Conservation (phyloP, 2,113 vertebrate genomes). For the Engraulis encrasicolus region DNA sequence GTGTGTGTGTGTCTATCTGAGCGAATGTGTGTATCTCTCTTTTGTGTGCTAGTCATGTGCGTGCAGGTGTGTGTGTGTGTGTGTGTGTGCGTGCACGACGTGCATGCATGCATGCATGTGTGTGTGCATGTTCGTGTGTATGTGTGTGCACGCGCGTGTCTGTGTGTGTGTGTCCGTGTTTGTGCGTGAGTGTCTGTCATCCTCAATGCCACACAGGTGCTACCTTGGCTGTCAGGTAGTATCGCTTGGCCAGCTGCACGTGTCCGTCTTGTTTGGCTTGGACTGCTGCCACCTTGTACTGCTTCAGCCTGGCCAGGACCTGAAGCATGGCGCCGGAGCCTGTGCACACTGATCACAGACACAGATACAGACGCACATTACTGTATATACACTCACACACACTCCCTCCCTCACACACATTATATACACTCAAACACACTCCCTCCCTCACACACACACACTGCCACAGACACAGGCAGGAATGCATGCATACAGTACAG, state of each 20-base stretch:
- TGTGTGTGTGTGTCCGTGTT: background rate
- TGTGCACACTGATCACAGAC: background rate
- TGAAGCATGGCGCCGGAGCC: background rate
- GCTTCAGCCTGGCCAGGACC: slow-evolving; percentile 9
- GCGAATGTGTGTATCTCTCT: background rate
- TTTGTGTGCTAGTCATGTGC: background rate
- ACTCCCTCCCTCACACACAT: no score
- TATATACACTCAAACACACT: no score
- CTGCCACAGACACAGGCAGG: no score
- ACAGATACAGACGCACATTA: background rate
- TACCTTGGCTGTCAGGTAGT: slow-evolving; percentile 45
- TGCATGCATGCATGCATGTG: background rate
- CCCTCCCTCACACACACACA: no score
- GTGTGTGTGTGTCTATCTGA: background rate
- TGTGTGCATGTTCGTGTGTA: no score
- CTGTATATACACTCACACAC: no score
- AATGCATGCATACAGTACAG: no score
- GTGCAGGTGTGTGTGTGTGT: background rate
- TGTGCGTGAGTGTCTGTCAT: background rate
- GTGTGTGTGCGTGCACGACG: no score
- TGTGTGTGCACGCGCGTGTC: background rate
- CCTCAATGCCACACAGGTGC: slow-evolving; percentile 44
- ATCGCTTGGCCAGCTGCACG: slow-evolving; percentile 33
- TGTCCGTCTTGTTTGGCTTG: slow-evolving; percentile 43
- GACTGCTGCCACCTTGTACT: slow-evolving; percentile 35